A percentile compares a stretch with the other conserved stretches of the same genome.
phyloP scores from a whole-genome alignment of 1,140 invertebrate genomes.

The Pseudomyrmex concolor region DNA sequence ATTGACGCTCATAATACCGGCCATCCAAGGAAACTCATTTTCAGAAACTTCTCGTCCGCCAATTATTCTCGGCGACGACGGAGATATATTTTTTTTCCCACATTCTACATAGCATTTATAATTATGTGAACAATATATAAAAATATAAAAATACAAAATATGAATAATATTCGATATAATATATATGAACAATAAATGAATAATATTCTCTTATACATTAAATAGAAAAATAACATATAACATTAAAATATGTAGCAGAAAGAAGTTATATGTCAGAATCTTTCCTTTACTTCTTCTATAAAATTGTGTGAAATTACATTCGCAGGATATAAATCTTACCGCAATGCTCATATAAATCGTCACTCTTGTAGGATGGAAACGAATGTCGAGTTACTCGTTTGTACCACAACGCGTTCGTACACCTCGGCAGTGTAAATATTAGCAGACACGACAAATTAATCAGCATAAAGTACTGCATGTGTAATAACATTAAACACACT shows the following conservation, averaged over 20 bases:
- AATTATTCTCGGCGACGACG: constrained; percentile 78
- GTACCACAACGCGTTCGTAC: not conserved
- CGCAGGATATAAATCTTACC: constrained; percentile 1
- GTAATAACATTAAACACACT: not conserved
- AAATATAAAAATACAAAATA: too few relatives aligned
- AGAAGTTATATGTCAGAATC: not conserved
- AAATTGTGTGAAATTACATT: not conserved
- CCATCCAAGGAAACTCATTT: constrained; percentile 86
- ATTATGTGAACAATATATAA: not conserved
- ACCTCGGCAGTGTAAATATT: not conserved
- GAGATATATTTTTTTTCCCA: constrained; percentile 12
- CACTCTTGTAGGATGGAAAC: not conserved
- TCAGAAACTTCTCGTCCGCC: constrained; percentile 82
- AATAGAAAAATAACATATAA: not conserved
- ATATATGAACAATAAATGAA: not conserved
- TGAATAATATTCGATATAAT: not conserved
- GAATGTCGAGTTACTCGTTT: not conserved
- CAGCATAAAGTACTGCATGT: constrained; percentile 13
- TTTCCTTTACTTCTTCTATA: not conserved
- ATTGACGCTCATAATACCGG: constrained; percentile 76
- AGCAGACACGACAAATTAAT: constrained; percentile 1
- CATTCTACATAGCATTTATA: constrained; percentile 8
- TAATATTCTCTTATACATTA: not conserved
- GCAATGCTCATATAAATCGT: not conserved
- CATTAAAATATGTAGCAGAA: not conserved